phyloP scores from a whole-genome alignment of 1,140 invertebrate genomes.

The Tetramorium parvispinum region DNA sequence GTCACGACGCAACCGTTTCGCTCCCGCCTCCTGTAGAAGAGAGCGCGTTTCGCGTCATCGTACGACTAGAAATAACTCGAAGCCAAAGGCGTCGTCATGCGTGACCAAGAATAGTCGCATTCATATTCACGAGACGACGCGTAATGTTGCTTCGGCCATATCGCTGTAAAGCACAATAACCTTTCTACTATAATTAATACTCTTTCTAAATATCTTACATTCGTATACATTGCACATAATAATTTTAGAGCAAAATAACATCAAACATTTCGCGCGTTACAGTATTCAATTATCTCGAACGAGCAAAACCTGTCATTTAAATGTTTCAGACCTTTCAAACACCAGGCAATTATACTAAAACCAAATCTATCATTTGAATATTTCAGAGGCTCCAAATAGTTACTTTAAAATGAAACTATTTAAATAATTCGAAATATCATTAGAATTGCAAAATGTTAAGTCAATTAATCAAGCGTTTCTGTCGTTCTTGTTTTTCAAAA shows the following conservation, averaged over 20 bases:
- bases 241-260: background rate
- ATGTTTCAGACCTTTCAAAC: background rate
- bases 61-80: conserved; percentile 53
- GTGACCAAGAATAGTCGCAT: conserved; percentile 51
- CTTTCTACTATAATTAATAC: conserved; percentile 26
- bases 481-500: background rate
- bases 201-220: background rate
- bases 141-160: background rate
- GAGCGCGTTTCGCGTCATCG: conserved; percentile 35
- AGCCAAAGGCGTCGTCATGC: conserved; percentile 57
- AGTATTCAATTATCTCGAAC: background rate
- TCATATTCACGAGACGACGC: conserved; percentile 31
- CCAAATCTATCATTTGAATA: background rate
- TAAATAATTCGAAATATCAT: background rate
- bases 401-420: background rate
- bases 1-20: conserved; percentile 15
- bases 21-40: conserved; percentile 29
- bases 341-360: background rate
- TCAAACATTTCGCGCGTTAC: background rate
- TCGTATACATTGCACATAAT: background rate
- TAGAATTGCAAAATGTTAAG: conserved; percentile 6
- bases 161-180: conserved; percentile 1
- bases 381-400: background rate
- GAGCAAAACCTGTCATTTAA: background rate
- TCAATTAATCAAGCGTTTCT: background rate